Evolutionary conservation across 2,888 invertebrate species (phyloP).

Genomic region (Ichneumoninae sp.): DNA sequence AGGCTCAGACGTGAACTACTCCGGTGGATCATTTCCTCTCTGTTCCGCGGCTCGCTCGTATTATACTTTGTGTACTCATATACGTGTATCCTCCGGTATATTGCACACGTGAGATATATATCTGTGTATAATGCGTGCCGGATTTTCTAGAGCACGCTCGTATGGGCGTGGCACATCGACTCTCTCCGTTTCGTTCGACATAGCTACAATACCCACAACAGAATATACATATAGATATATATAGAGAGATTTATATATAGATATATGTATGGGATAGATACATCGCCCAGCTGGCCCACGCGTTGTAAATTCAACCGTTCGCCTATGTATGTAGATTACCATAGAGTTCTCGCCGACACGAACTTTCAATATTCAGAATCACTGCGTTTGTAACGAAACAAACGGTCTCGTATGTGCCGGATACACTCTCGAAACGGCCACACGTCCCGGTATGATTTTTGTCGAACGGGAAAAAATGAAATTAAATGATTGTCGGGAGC

Average conservation of each 20-base stretch:
- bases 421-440: constrained; percentile 24
- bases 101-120: constrained; percentile 29
- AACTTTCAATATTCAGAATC: constrained; percentile 58
- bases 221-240: not conserved
- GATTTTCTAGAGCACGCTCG: constrained; percentile 65
- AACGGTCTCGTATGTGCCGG: constrained; percentile 6
- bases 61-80: constrained; percentile 33
- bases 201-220: constrained; percentile 19
- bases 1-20: constrained; percentile 52
- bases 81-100: constrained; percentile 40
- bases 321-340: constrained; percentile 56
- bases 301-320: constrained; percentile 56
- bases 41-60: constrained; percentile 41
- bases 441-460: constrained; percentile 32
- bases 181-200: constrained; percentile 53
- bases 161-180: constrained; percentile 62
- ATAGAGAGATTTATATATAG: too few relatives aligned
- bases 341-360: constrained; percentile 45
- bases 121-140: constrained; percentile 43
- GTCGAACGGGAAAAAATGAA: constrained; percentile 7
- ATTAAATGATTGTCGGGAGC: constrained; percentile 19
- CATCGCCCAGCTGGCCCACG: constrained; percentile 54
- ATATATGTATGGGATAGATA: constrained; percentile 6
- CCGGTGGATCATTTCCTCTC: constrained; percentile 39
- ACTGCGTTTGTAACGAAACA: constrained; percentile 12